These are phyloP conservation scores for Onychorhynchus coronatus DNA, from an alignment of 2,113 vertebrate species.

Conservation along the genomic window DNA sequence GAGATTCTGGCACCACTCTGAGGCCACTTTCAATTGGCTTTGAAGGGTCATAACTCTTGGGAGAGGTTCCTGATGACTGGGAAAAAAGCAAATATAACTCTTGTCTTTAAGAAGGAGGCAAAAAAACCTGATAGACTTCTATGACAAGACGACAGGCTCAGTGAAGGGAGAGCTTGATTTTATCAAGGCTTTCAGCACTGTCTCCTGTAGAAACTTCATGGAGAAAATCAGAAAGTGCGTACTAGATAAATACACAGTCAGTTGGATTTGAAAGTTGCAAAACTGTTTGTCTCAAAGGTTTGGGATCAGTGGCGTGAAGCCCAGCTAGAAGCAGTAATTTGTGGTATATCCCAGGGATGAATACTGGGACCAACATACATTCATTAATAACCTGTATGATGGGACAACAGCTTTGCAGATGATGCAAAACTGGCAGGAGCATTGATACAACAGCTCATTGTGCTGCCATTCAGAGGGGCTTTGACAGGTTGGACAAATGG, in stretches of 20 bases:
- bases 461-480: not conserved
- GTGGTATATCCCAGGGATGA: not conserved
- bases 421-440: not conserved
- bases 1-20: not conserved
- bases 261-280: not conserved
- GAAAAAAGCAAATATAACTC: not conserved
- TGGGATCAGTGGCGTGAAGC: not conserved
- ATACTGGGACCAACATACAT: not conserved
- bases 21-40: not conserved
- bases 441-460: accelerated
- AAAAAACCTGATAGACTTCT: not conserved
- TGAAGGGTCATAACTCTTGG: not conserved
- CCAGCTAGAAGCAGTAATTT: not conserved
- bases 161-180: not conserved
- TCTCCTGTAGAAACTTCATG: not conserved
- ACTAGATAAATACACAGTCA: not conserved
- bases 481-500: not conserved
- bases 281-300: not conserved
- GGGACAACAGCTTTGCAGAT: not conserved
- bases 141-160: not conserved
- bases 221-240: not conserved
- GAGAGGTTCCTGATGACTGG: not conserved
- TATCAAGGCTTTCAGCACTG: not conserved
- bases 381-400: not conserved
- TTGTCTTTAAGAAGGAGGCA: not conserved